Evolutionary conservation across 2,113 vertebrate genomes (phyloP).

Genomic region (Hylia prasina): DNA sequence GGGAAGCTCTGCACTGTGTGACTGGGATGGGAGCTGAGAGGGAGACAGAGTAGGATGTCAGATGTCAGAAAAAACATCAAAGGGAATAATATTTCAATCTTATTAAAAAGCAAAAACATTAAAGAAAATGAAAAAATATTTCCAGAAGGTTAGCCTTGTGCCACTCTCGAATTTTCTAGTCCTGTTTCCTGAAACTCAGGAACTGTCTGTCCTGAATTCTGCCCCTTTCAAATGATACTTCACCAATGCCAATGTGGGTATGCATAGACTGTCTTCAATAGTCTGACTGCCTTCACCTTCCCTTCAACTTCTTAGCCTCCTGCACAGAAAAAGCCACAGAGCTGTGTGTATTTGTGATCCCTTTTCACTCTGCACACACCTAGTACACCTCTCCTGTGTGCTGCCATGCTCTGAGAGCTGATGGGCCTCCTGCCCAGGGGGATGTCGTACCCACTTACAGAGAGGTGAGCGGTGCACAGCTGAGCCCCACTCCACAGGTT

Average conservation of each 20-base stretch:
- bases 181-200: neutral
- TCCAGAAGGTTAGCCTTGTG: neutral
- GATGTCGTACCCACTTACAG: fast-evolving
- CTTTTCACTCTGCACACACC: neutral
- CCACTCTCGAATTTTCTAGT: neutral
- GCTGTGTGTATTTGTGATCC: neutral
- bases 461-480: neutral
- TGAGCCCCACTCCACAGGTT: neutral
- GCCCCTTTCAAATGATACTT: neutral
- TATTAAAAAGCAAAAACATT: neutral
- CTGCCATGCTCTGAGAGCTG: neutral
- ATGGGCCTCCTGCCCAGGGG: neutral
- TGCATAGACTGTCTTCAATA: neutral
- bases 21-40: neutral
- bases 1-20: neutral
- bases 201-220: neutral
- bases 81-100: neutral
- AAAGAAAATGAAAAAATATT: neutral
- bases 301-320: neutral
- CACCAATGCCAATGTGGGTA: neutral
- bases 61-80: neutral
- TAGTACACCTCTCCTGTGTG: neutral
- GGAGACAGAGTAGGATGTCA: neutral
- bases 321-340: neutral
- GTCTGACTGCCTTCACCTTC: neutral